These are phyloP conservation scores for Odontocolon sp. DNA, from an alignment of 2,888 invertebrate genomes.

Conservation along the genomic window DNA sequence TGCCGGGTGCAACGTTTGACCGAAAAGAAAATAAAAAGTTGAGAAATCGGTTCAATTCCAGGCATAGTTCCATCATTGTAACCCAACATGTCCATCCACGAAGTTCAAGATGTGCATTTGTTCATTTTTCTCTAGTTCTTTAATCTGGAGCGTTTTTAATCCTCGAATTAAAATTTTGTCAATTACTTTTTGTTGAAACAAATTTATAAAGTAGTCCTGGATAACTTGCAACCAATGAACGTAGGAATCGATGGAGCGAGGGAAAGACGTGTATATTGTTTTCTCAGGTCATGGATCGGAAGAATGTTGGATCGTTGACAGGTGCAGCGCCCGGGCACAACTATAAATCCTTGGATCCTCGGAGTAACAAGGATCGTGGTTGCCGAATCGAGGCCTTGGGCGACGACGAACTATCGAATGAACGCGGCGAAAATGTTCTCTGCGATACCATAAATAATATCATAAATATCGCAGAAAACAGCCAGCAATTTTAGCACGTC, in stretches of 20 bases:
- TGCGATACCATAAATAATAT: constrained; percentile 58
- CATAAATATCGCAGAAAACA: constrained; percentile 64
- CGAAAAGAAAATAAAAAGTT: constrained; percentile 12
- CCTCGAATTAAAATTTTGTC: no score
- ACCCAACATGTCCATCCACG: not conserved
- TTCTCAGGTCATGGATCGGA: constrained; percentile 22
- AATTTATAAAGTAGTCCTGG: no score
- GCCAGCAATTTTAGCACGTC: constrained; percentile 66
- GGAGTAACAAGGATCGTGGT: constrained; percentile 52
- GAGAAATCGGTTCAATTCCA: constrained; percentile 2
- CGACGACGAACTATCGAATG: constrained; percentile 29
- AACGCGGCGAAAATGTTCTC: constrained; percentile 39
- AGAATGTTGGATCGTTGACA: constrained; percentile 23
- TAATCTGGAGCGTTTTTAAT: no score
- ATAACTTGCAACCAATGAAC: no score
- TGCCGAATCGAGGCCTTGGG: constrained; percentile 50
- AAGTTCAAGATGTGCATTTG: no score
- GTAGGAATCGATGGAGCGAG: no score
- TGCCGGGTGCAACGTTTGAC: constrained; percentile 11
- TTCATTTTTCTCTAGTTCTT: no score
- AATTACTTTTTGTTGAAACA: no score
- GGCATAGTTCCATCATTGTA: not conserved
- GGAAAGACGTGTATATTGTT: not conserved
- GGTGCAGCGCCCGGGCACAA: constrained; percentile 31
- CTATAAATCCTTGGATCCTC: constrained; percentile 49